Evolutionary conservation across 2,797 vertebrate species (phyloP).

Genomic region (Falco naumanni): DNA sequence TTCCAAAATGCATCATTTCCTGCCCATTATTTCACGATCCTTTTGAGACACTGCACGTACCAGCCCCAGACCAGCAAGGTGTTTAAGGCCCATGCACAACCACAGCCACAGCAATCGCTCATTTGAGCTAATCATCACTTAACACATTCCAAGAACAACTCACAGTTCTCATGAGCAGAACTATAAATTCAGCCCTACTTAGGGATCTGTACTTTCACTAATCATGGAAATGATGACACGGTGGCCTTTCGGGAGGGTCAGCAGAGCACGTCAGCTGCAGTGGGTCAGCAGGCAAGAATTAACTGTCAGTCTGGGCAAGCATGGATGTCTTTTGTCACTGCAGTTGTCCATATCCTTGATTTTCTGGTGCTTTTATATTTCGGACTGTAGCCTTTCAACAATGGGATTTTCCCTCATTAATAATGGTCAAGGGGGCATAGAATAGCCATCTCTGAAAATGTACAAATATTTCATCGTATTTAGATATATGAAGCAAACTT

Average conservation of each 20-base stretch:
- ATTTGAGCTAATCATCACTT: not conserved
- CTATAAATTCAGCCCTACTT: not conserved
- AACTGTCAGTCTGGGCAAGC: not conserved
- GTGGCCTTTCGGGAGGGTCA: not conserved
- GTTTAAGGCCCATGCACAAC: not conserved
- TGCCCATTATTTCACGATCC: not conserved
- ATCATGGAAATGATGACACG: not conserved
- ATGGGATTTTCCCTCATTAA: not conserved
- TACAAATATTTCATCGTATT: not conserved
- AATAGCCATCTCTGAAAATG: not conserved
- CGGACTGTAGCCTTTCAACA: not conserved
- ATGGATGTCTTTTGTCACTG: not conserved
- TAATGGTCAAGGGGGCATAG: not conserved
- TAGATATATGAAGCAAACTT: not conserved
- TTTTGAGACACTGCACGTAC: accelerated
- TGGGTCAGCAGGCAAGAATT: not conserved
- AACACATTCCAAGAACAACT: not conserved
- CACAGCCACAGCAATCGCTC: not conserved
- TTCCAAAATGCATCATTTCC: conserved; percentile 50
- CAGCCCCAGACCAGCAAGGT: not conserved
- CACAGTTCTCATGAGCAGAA: not conserved
- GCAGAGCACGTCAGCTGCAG: not conserved
- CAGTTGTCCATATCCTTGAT: not conserved
- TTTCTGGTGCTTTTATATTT: not conserved
- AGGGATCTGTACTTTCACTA: not conserved